phyloP scores from a whole-genome alignment of 2,797 vertebrate species.

The Hyperoplus lanceolatus region DNA sequence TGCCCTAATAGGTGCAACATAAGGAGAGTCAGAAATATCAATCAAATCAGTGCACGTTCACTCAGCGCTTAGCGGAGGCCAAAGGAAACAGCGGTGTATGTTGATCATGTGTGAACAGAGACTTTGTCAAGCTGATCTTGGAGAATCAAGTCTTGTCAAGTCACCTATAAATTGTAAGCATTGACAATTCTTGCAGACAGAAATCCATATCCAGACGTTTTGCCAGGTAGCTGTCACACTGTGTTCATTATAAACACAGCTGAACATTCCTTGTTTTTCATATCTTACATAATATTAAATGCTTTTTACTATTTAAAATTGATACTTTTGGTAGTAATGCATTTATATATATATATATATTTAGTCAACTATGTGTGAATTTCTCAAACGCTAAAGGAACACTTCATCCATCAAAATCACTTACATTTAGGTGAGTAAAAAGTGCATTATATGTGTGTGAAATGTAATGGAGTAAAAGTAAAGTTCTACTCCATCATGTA shows the following conservation, averaged over 20 bases:
- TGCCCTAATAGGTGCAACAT: conserved; percentile 2
- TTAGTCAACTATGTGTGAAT: no score
- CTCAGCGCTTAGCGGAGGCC: conserved; percentile 11
- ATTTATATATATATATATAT: no score
- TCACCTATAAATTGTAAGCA: not conserved
- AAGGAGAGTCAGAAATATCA: not conserved
- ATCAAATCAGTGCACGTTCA: conserved; percentile 16
- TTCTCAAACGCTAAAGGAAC: no score
- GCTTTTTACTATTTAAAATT: no score
- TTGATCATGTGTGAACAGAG: conserved; percentile 6
- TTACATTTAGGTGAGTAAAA: no score
- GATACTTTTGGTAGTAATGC: no score
- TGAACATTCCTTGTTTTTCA: not conserved
- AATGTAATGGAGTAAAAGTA: no score
- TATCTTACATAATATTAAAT: not conserved
- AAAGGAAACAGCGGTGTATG: conserved; percentile 35
- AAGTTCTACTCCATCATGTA: no score
- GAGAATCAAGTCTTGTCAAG: conserved; percentile 10
- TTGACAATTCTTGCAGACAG: not conserved
- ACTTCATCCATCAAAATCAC: no score
- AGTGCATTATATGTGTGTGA: no score
- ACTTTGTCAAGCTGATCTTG: conserved; percentile 6
- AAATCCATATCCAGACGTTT: not conserved
- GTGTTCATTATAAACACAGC: not conserved
- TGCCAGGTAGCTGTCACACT: not conserved